phyloP scores from a whole-genome alignment of 2,113 vertebrate genomes.

The Maccullochella peelii region DNA sequence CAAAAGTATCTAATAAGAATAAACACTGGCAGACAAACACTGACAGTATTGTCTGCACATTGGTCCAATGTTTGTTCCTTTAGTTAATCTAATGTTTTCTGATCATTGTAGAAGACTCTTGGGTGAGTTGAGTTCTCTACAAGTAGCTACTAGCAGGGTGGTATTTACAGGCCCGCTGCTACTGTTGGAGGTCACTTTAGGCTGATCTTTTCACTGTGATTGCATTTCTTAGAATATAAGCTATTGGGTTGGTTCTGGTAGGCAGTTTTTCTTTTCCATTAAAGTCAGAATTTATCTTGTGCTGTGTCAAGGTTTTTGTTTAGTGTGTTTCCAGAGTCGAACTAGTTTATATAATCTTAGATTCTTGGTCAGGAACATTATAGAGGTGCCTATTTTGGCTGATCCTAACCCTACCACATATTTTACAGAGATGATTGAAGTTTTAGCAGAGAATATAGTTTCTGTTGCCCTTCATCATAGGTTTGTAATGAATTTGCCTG shows the following conservation, averaged over 20 bases:
- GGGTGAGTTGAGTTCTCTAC: conserved; percentile 50
- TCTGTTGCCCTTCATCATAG: not conserved
- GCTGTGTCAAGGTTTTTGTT: not conserved
- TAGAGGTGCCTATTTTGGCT: not conserved
- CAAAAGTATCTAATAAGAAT: not conserved
- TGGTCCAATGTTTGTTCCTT: conserved; percentile 11
- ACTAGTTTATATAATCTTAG: not conserved
- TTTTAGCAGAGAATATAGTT: not conserved
- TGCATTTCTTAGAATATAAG: conserved; percentile 17
- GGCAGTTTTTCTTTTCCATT: not conserved
- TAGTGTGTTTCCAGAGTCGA: not conserved
- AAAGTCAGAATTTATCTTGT: not conserved
- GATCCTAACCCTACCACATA: not conserved
- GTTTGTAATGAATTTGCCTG: conserved; percentile 11
- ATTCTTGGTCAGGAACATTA: not conserved
- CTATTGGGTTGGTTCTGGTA: conserved; percentile 10
- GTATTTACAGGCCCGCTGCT: conserved; percentile 18
- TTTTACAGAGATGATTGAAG: not conserved
- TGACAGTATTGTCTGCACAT: not conserved
- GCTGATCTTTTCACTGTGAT: conserved; percentile 12
- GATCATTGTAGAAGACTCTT: conserved; percentile 45
- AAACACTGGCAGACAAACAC: not conserved
- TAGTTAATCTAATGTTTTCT: conserved; percentile 4
- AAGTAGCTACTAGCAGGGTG: conserved; percentile 15
- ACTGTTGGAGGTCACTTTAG: conserved; percentile 4